Evolutionary conservation across 2,888 invertebrate genomes (phyloP), one percentile per base, ranked within the genome.

Genomic region (Brachycybe producta): DNA sequence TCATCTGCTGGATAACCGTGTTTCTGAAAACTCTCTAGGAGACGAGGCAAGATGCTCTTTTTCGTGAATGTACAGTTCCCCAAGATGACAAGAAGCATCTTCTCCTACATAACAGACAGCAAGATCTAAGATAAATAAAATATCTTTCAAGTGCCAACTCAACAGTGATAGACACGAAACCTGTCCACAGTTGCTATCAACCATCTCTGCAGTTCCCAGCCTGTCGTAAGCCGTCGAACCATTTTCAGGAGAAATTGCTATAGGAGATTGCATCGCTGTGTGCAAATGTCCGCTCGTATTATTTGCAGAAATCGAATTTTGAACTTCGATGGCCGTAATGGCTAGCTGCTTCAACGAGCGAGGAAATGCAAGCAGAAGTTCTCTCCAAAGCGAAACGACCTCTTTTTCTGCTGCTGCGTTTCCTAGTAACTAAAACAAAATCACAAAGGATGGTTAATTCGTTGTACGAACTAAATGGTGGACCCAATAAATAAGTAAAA

Each of bases 61-160:
- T 80, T 74, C 5, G 88, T 85, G 65, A 85, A 88, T 54, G 80
- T 80, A 64, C 88, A 88, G 68, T 94, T 92, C 58, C 90, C 86
- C 54, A 87, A 73, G 46, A 87, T 84, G 53, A 90, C 81, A 38
- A 94, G 72, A 57, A 92, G 73, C 51, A 67, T 59, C 53, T 67
- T 65, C 54, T 67, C 67, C 65, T 67, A 55, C 3, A 49, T 39
- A 27, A 19, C 19, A 49, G 2, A 17, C 7, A 38, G 17, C 30
- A 30, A 30, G 13, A 11, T 30, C n/a, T n/a, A n/a, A n/a, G n/a
- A n/a, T n/a, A n/a, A n/a, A n/a, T n/a, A n/a, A n/a, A n/a, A n/a
- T n/a, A n/a, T n/a, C n/a, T n/a, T n/a, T n/a, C n/a, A n/a, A n/a
- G n/a, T n/a, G n/a, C n/a, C n/a, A n/a, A n/a, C n/a, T n/a, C n/a